Evolutionary conservation across 1,140 invertebrate genomes (phyloP).

Genomic region (Orussus abietinus): DNA sequence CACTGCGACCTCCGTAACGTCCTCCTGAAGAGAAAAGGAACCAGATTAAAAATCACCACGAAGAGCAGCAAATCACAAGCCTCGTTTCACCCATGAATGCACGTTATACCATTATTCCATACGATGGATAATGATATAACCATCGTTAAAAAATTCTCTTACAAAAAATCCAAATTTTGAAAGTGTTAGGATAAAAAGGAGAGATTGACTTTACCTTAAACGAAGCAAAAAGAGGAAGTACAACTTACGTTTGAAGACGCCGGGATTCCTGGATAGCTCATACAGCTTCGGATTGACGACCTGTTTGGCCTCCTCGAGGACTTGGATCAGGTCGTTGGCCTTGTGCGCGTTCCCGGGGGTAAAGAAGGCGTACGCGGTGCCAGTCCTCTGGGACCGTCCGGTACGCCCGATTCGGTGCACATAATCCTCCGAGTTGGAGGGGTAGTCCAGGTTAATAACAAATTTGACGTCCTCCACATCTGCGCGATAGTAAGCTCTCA

Average conservation of each 20-base stretch:
- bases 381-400: conserved; percentile 75
- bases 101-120: too few species aligned
- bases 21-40: conserved; percentile 14
- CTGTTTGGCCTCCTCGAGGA: conserved; percentile 70
- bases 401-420: conserved; percentile 89
- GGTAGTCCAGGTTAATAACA: conserved; percentile 92
- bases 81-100: too few species aligned
- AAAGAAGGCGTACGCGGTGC: conserved; percentile 88
- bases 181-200: too few species aligned
- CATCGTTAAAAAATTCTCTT: too few species aligned
- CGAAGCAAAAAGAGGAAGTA: too few species aligned
- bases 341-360: conserved; percentile 75
- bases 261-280: conserved; percentile 47
- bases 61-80: background rate
- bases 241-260: conserved; percentile 44
- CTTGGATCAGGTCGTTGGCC: conserved; percentile 64
- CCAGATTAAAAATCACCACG: background rate
- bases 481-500: conserved; percentile 49
- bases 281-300: conserved; percentile 59
- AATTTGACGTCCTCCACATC: conserved; percentile 91
- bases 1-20: conserved; percentile 18
- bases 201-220: too few species aligned
- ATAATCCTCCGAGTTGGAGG: conserved; percentile 86
- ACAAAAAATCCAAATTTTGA: too few species aligned
- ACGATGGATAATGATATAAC: too few species aligned